Conservation (phyloP, 2,888 invertebrate genomes). For the Melieria omissa region DNA sequence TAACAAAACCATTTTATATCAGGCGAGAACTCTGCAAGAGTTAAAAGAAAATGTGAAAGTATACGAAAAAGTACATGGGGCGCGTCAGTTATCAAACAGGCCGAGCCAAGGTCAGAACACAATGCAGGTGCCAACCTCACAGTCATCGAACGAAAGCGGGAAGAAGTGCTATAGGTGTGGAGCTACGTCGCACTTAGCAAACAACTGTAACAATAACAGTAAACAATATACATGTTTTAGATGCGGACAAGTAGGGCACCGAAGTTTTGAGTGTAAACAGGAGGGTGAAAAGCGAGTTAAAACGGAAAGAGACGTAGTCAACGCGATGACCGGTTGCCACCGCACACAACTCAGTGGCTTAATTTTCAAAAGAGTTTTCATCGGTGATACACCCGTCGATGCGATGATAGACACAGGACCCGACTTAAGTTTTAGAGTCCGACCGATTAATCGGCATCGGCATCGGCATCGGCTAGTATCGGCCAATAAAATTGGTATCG, state of each 20-base stretch:
- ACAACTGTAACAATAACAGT: background rate
- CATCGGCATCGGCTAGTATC: too few species aligned
- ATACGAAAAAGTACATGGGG: slow-evolving; percentile 7
- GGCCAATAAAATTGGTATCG: too few species aligned
- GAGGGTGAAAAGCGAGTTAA: background rate
- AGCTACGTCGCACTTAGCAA: slow-evolving; percentile 5
- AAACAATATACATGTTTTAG: slow-evolving; percentile 19
- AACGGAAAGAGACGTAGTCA: background rate
- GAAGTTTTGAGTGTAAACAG: slow-evolving; percentile 28
- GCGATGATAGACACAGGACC: slow-evolving; percentile 18
- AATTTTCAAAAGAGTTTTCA: slow-evolving; percentile 4
- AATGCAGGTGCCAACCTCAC: background rate
- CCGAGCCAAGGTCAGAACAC: background rate
- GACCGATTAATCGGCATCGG: too few species aligned
- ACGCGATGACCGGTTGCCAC: background rate
- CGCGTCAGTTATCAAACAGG: slow-evolving; percentile 11
- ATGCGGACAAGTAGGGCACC: slow-evolving; percentile 1
- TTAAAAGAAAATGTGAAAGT: slow-evolving; percentile 16
- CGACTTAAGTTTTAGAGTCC: too few species aligned
- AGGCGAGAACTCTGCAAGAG: slow-evolving; percentile 22
- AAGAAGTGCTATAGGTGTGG: slow-evolving; percentile 1
- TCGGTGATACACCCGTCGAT: background rate
- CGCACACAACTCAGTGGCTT: background rate
- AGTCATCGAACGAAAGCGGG: background rate
- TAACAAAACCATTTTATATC: slow-evolving; percentile 34